Conservation (phyloP, 2,888 invertebrate species). For the Pyrrhosoma nymphula region DNA sequence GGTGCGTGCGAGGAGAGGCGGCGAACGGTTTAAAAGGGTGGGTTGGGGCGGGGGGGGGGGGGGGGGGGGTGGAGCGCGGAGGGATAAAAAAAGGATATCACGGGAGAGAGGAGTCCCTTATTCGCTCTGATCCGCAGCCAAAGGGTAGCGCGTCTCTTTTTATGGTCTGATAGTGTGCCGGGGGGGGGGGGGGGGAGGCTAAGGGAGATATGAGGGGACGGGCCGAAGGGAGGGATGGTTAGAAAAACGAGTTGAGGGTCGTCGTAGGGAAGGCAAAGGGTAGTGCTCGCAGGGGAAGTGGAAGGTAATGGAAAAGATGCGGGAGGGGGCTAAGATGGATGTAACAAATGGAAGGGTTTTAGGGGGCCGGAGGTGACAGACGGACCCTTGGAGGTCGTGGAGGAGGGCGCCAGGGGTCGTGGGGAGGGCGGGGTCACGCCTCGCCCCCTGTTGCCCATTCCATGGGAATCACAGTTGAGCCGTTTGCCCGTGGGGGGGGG, state of each 20-base stretch:
- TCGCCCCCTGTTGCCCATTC: too few species aligned
- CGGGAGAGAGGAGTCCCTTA: background rate
- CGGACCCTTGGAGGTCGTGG: background rate
- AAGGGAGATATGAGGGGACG: background rate
- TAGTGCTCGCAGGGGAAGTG: background rate
- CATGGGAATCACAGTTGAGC: too few species aligned
- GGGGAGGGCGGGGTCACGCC: too few species aligned
- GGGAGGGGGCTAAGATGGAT: background rate
- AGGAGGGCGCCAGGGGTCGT: background rate
- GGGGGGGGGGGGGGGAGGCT: background rate
- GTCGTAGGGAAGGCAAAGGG: background rate
- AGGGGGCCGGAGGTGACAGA: background rate
- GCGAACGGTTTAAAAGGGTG: background rate
- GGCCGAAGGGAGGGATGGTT: background rate
- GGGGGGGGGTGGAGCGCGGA: background rate
- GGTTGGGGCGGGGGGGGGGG: background rate
- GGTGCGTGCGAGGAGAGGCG: background rate
- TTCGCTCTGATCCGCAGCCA: background rate
- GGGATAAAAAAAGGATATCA: background rate
- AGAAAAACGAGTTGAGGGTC: too few species aligned
- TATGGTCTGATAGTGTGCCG: background rate
- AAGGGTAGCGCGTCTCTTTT: background rate
- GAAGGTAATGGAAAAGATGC: slow-evolving; percentile 25
- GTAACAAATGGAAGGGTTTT: background rate
- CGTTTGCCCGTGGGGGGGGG: too few species aligned